Evolutionary conservation across 2,888 invertebrate species (phyloP), one percentile per base, ranked within the genome.

Genomic region (Gymnocheta viridis): DNA sequence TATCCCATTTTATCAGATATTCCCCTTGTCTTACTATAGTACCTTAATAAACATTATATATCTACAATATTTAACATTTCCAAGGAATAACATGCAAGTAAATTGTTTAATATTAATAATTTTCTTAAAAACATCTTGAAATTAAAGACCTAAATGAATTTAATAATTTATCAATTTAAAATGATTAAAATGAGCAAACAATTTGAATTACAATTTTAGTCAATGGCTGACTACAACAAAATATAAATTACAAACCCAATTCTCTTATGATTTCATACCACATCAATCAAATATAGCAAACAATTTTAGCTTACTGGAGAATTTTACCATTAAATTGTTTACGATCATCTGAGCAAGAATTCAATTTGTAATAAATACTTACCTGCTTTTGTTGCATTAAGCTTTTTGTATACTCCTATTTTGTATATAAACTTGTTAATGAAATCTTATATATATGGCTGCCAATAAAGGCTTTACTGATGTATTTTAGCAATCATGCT

Each of bases 91-190:
- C 41, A 38, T 12, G 6, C 0, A 41, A 38, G 5, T 41, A 22
- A 35, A 44, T 44, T 22, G 17, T 51, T 62, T 24, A 0, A 4
- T 38, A 56, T 29, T 19, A 14, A 7, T 32, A n/a, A 17, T 19
- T 27, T 29, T 14, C 19, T 9, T 14, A 47, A 44, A 5, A 7
- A 17, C 4, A 41, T 47, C 27, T 56, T 58, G 17, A 47, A 35
- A 47, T 58, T 27, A 67, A 67, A 67, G 58, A 47, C 14, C 4
- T 38, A 58, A 77, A 58, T 77, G 3, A 58, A 77, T 77, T 58
- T 17, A 27, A 24, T 58, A 56, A n/a, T 29, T 47, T 67, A 47
- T 1, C 19, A 0, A 14, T 12, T 38, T 1, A 62, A 72, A 10
- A 12, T 41, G 14, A n/a, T 29, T n/a, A 9, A 73, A 49, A 27